Conservation (phyloP, 2,888 invertebrate species). For the Beris morrisii region DNA sequence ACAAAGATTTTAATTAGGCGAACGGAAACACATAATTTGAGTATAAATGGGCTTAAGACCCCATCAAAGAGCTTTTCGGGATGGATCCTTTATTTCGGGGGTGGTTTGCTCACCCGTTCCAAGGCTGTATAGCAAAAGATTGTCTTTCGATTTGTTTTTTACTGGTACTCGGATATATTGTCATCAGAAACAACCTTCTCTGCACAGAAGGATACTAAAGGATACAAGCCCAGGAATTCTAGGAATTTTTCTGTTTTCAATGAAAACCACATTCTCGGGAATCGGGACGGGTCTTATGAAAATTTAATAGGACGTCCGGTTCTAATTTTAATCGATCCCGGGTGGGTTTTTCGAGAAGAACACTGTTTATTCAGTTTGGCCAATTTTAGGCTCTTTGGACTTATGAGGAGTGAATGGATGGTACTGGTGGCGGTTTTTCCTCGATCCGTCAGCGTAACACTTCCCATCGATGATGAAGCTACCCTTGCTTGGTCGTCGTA, state of each 20-base stretch:
- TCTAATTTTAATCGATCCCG: background rate
- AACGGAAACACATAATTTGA: slow-evolving; percentile 33
- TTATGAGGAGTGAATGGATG: background rate
- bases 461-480: slow-evolving; percentile 19
- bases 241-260: too few relatives aligned
- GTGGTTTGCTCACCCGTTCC: too few relatives aligned
- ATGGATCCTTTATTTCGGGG: slow-evolving; percentile 15
- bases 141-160: too few relatives aligned
- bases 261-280: too few relatives aligned
- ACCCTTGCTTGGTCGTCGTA: slow-evolving; percentile 4
- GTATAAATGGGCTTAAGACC: slow-evolving; percentile 34
- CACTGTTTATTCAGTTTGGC: slow-evolving; percentile 4
- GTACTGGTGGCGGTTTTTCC: background rate
- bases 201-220: background rate
- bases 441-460: background rate
- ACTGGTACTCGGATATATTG: too few relatives aligned
- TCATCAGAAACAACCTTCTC: too few relatives aligned
- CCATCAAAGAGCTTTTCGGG: slow-evolving; percentile 32
- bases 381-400: slow-evolving; percentile 5
- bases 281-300: background rate
- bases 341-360: too few relatives aligned
- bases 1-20: slow-evolving; percentile 37
- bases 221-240: background rate
- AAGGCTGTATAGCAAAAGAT: too few relatives aligned
- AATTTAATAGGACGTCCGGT: background rate